Evolutionary conservation across 2,797 vertebrate species (phyloP).

Genomic region (Dromococcyx pavoninus): DNA sequence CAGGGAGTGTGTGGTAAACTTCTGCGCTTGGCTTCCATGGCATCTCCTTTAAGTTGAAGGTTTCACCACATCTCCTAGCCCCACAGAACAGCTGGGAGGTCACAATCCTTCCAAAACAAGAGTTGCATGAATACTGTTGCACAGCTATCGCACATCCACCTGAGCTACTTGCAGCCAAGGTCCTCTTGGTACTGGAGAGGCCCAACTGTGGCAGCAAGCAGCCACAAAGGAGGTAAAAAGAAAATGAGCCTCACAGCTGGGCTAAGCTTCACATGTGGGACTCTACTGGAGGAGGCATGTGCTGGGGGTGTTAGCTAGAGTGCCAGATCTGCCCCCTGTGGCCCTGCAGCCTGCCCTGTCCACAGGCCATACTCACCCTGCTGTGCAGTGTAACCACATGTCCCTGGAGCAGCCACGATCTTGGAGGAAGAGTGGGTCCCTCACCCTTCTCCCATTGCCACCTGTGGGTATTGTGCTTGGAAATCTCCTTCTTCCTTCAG

Average conservation of each 20-base stretch:
- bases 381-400: fast-evolving
- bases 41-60: fast-evolving
- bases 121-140: not conserved
- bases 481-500: not conserved
- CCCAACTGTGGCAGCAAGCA: not conserved
- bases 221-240: not conserved
- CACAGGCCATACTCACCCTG: too few species aligned
- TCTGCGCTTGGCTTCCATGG: fast-evolving
- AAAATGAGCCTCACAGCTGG: fast-evolving
- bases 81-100: not conserved
- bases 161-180: not conserved
- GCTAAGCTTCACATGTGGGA: not conserved
- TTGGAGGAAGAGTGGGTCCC: not conserved
- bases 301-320: not conserved
- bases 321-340: not conserved
- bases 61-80: not conserved
- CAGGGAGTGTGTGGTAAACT: not conserved
- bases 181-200: not conserved
- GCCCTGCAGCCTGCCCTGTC: not conserved
- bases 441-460: fast-evolving
- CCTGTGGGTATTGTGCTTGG: not conserved
- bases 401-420: not conserved
- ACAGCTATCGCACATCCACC: fast-evolving
- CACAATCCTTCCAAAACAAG: not conserved
- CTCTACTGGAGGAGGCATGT: not conserved